phyloP scores from a whole-genome alignment of 2,888 invertebrate species.

The Clivina fossor region DNA sequence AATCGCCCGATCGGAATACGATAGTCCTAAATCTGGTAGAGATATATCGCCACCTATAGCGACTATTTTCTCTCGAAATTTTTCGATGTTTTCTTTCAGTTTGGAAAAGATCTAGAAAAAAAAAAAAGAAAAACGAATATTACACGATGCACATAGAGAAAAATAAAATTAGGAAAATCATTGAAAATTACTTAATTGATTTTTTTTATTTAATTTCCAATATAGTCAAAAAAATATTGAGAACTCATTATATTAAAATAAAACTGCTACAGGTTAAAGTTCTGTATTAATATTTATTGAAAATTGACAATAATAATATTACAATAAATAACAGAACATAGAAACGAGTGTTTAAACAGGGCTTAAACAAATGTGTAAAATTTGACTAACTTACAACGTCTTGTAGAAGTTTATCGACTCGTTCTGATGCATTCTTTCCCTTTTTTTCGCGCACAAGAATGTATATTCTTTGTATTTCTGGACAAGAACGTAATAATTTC shows the following conservation, averaged over 20 bases:
- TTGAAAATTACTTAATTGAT: too few species aligned
- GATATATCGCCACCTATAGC: slow-evolving; percentile 70
- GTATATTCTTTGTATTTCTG: slow-evolving; percentile 55
- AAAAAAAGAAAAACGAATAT: background rate
- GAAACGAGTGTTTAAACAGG: too few species aligned
- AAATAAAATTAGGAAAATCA: too few species aligned
- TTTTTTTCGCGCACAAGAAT: slow-evolving; percentile 60
- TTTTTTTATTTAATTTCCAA: too few species aligned
- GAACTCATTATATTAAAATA: too few species aligned
- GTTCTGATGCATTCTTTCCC: slow-evolving; percentile 55
- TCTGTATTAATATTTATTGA: too few species aligned
- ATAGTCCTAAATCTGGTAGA: slow-evolving; percentile 65
- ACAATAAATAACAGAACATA: too few species aligned
- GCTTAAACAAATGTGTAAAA: too few species aligned
- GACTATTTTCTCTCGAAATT: slow-evolving; percentile 67
- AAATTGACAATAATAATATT: too few species aligned
- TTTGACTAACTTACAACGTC: slow-evolving; percentile 58
- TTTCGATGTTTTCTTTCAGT: slow-evolving; percentile 57
- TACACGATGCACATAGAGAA: background rate
- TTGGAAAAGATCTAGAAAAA: slow-evolving; percentile 17
- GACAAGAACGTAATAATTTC: slow-evolving; percentile 53
- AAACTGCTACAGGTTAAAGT: too few species aligned
- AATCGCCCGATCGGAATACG: slow-evolving; percentile 61
- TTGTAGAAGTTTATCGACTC: slow-evolving; percentile 58
- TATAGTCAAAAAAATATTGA: too few species aligned